Evolutionary conservation across 2,797 vertebrate species (phyloP), one percentile per base, ranked within the genome.

Genomic region (Tachyglossus aculeatus): DNA sequence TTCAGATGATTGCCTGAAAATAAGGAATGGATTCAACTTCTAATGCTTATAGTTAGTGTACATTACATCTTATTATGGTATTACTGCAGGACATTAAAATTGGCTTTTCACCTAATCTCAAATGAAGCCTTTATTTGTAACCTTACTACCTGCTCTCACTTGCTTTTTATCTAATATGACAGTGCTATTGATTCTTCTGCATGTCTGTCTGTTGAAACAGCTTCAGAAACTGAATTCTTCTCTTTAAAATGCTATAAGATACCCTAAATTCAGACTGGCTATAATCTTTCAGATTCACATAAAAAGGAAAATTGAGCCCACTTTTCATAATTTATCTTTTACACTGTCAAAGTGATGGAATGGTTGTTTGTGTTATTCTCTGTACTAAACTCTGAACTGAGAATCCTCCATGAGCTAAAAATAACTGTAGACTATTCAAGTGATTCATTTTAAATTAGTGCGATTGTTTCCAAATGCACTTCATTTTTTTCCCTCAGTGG

Each of bases 1-100:
- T 68, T 57, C 36, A 45, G 27, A 40, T 58, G 38, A 15, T n/a
- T 38, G 29, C 22, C 4, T 52, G 12, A 74, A 56, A 71, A 37
- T n/a, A n/a, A n/a, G n/a, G 47, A 67, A 29, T 12, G 63, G 74
- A 74, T 62, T 81, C 37, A 12, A 74, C 16, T 66, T 80, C 61
- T 56, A 65, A 31, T 33, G 34, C 67, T 37, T 39, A 27, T 11
- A 15, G 25, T 67, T 61, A 67, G 25, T 27, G 5, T 39, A 51
- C 2, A 74, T 51, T 78, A 67, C 38, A 73, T 64, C 50, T 67
- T 44, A 5, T 54, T 61, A 64, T 19, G 43, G 9, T 34, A 74
- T 62, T 72, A 83, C 52, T 14, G 62, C 64, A 62, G 58, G 73
- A 39, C 9, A 34, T 51, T 33, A 60, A 67, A 12, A 4, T 48